Evolutionary conservation across 2,113 vertebrate species (phyloP), one percentile per base, ranked within the genome.

Genomic region (Scomber japonicus): DNA sequence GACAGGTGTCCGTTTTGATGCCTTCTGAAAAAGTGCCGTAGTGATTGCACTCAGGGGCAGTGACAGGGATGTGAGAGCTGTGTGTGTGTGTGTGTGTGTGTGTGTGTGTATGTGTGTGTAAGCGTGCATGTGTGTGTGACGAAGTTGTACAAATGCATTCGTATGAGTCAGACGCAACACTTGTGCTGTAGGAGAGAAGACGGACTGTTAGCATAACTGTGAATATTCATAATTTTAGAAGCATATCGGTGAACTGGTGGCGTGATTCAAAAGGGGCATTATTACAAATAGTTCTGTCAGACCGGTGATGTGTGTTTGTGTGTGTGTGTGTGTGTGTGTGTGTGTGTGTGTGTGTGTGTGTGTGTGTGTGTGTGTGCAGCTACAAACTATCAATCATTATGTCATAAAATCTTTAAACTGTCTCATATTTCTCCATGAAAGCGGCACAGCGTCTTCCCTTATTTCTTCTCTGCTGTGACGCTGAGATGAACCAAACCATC

Each of bases 201-300:
- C n/a, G 46, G 79, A 46, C 87, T 89, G 91, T 91, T 86, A 91
- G 64, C 89, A 90, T 90, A 92, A 91, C 91, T 90, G 91, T 93
- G 88, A 94, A 90, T 89, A 82, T 82, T 88, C 71, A 78, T 89
- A 80, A 89, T 82, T 85, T 86, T 88, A 90, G 87, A 90, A 85
- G 68, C 84, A 69, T 75, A 79, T 83, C 80, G 49, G 74, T 66
- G 51, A 54, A 82, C 66, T 84, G 72, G 27, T 74, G 76, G 55
- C 8, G 75, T 83, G 89, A 90, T 81, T 85, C 90, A 88, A 63
- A 74, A 69, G 61, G 54, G 71, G 70, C 50, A 66, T 73, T 63
- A 54, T 65, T 72, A 79, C 66, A 83, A 86, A 81, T 82, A 84
- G 46, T 72, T 62, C 65, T 67, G 76, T 82, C 70, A 81, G 79